Conservation (phyloP, 2,113 vertebrate species). For the Spea bombifrons region DNA sequence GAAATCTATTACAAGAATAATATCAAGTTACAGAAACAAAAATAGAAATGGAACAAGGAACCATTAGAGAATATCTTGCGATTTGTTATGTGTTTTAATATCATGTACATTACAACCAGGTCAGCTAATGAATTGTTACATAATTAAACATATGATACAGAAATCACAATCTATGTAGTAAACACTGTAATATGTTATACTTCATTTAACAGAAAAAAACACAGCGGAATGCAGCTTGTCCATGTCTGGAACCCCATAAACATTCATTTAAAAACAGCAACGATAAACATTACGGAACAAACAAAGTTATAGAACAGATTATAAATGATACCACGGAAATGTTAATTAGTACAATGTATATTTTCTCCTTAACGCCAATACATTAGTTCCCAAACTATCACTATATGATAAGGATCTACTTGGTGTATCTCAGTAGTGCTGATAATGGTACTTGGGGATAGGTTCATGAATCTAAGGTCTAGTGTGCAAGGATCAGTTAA, state of each 20-base stretch:
- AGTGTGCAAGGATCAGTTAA: too few species aligned
- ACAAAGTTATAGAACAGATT: not conserved
- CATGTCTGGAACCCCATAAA: not conserved
- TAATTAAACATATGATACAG: conserved; percentile 39
- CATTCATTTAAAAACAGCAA: not conserved
- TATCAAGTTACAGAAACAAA: conserved; percentile 55
- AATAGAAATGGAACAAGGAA: conserved; percentile 15
- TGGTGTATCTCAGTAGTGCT: too few species aligned
- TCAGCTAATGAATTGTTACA: conserved; percentile 14
- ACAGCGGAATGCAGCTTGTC: conserved; percentile 26
- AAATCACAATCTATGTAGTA: conserved; percentile 32
- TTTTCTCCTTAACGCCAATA: too few species aligned
- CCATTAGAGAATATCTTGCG: not conserved
- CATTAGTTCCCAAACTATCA: too few species aligned
- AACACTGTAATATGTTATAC: conserved; percentile 39
- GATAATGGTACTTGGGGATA: too few species aligned
- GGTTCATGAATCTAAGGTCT: too few species aligned
- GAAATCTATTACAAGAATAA: conserved; percentile 52
- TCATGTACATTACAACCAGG: conserved; percentile 7
- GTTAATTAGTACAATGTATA: too few species aligned
- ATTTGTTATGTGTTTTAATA: not conserved
- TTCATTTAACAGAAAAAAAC: conserved; percentile 21
- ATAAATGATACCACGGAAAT: too few species aligned
- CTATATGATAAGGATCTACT: too few species aligned
- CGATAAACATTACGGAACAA: not conserved